phyloP scores from a whole-genome alignment of 2,797 vertebrate species.

The Amphiprion clarkii region DNA sequence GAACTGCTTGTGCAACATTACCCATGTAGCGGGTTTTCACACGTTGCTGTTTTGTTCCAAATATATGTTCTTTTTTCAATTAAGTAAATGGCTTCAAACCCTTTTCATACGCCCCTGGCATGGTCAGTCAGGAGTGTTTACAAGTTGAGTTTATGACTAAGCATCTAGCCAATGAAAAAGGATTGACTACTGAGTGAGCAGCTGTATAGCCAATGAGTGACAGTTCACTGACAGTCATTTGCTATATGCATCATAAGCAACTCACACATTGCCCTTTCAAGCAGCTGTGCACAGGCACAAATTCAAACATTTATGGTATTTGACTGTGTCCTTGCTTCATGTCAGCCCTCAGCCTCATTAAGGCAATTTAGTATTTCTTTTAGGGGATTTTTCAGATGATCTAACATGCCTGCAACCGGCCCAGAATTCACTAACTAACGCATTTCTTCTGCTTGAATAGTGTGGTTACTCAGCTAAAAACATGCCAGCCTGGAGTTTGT shows the following conservation, averaged over 20 bases:
- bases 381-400: slow-evolving; percentile 49
- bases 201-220: slow-evolving; percentile 10
- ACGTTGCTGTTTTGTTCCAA: background rate
- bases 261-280: slow-evolving; percentile 22
- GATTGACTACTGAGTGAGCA: background rate
- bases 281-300: slow-evolving; percentile 11
- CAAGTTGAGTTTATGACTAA: background rate
- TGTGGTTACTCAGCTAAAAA: slow-evolving; percentile 59
- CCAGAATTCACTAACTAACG: slow-evolving; percentile 30
- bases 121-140: background rate
- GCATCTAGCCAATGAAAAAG: background rate
- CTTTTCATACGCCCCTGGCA: background rate
- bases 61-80: background rate
- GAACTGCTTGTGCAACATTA: background rate
- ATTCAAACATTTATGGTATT: slow-evolving; percentile 22
- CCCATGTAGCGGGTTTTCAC: background rate
- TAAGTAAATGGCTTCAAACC: background rate
- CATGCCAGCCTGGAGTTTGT: slow-evolving; percentile 37
- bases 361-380: slow-evolving; percentile 42
- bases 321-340: slow-evolving; percentile 32
- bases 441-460: slow-evolving; percentile 66
- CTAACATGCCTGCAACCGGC: slow-evolving; percentile 56
- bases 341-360: slow-evolving; percentile 42
- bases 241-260: background rate
- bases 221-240: background rate